Base-by-base conservation (phyloP, 2,797 vertebrate genomes). In the Sebastes goodei region DNA sequence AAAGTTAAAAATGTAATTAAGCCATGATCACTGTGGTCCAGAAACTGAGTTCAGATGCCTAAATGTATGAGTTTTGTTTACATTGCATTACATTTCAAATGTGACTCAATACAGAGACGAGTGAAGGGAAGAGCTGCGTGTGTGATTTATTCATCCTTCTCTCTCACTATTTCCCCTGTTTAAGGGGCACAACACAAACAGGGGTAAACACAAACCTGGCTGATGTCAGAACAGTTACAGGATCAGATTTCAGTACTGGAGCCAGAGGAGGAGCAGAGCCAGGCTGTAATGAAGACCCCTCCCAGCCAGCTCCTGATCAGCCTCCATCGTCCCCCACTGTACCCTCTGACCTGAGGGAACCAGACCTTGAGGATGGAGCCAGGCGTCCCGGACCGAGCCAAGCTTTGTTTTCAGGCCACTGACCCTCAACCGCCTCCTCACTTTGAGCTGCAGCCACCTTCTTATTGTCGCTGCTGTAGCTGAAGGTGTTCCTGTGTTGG, bases 161-260 rank as follows among this genome's bases (percentile, higher is more conserved):
- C 23, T 23, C 23, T 23, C 23, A 23, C 23, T 23, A 23, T 23
- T 23, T 23, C 23, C 23, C 23, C 23, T 23, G 23, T 23, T 23
- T 23, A 23, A 23, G 23, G 23, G 23, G 23, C 23, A 23, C 23
- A 23, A 23, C 23, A 23, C 23, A 23, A 23, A 23, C 2, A 3
- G 15, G 23, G 30, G 42, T 29, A 14, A 55, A 60, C 65, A 3
- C 27, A 52, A 33, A 62, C 46, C 56, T 87, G 82, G 82, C 76
- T 53, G 73, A 20, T 32, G 30, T 56, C 25, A 21, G 59, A 61
- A 25, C 64, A 55, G 38, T 70, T 7, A 38, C 71, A 87, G 59
- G 85, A 88, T 94, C 89, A 84, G 38, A 81, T 92, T 91, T 93
- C 90, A 90, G 81, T n/a, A n/a, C 77, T 66, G 33, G 57, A 74